Evolutionary conservation across 1,140 invertebrate species (phyloP).

Genomic region (Mya arenaria): DNA sequence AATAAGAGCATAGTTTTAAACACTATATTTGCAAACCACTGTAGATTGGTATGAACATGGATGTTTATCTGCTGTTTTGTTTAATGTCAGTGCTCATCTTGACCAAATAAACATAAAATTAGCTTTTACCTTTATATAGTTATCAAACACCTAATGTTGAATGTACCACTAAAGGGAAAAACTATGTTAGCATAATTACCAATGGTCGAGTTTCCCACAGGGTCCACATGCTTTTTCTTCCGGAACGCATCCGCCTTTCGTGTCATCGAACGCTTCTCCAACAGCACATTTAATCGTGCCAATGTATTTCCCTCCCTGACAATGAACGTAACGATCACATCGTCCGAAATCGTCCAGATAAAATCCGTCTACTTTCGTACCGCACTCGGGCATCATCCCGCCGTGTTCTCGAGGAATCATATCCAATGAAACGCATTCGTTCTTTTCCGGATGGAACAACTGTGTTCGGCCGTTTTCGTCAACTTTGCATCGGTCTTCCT

Average conservation of each 20-base stretch:
- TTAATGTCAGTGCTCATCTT: too few relatives aligned
- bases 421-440: constrained; percentile 43
- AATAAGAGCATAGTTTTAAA: too few relatives aligned
- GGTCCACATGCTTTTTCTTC: constrained; percentile 35
- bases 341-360: constrained; percentile 51
- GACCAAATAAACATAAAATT: too few relatives aligned
- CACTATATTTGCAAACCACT: too few relatives aligned
- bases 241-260: neutral
- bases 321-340: constrained; percentile 43
- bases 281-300: constrained; percentile 14
- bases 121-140: too few relatives aligned
- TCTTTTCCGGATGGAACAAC: constrained; percentile 27
- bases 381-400: constrained; percentile 55
- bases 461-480: constrained; percentile 33
- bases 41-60: too few relatives aligned
- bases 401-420: constrained; percentile 47
- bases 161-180: too few relatives aligned
- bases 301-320: constrained; percentile 34
- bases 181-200: neutral
- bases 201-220: constrained; percentile 1
- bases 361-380: constrained; percentile 36
- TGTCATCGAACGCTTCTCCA: constrained; percentile 37
- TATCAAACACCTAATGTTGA: too few relatives aligned
- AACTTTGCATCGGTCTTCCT: constrained; percentile 23
- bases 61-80: too few relatives aligned